These are phyloP conservation scores for Drosophila auraria DNA, from an alignment of 1,140 invertebrate genomes.

Conservation along the genomic window DNA sequence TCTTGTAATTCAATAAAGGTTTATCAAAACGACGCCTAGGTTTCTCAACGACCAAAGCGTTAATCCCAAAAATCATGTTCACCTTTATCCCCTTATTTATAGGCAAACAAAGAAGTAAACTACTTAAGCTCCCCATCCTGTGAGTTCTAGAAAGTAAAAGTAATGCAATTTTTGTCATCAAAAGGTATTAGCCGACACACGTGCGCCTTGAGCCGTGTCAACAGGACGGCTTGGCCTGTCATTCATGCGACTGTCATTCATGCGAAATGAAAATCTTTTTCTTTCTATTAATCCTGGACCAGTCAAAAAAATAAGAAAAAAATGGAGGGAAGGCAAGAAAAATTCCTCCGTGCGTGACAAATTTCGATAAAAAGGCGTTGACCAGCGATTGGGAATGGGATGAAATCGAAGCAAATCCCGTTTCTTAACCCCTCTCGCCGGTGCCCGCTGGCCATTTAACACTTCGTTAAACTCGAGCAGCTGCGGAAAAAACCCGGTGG, in stretches of 20 bases:
- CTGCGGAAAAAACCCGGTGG: conserved; percentile 12
- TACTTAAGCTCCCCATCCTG: conserved; percentile 47
- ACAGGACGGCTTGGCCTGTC: conserved; percentile 44
- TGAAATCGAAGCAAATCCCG: conserved; percentile 7
- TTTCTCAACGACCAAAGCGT: neutral
- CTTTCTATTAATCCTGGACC: conserved; percentile 67
- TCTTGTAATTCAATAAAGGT: conserved; percentile 16
- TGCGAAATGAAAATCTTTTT: conserved; percentile 79
- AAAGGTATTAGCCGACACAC: conserved; percentile 75
- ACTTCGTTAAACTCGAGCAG: conserved; percentile 76
- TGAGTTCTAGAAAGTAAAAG: conserved; percentile 63
- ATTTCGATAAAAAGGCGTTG: conserved; percentile 77
- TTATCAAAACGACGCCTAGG: neutral
- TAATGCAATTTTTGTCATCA: conserved; percentile 73
- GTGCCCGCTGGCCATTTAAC: conserved; percentile 64
- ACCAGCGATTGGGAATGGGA: conserved; percentile 6
- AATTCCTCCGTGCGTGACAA: conserved; percentile 71
- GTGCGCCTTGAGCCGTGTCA: conserved; percentile 53
- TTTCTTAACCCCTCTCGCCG: conserved; percentile 14
- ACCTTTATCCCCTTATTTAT: conserved; percentile 58
- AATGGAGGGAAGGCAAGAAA: conserved; percentile 1
- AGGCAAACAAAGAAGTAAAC: conserved; percentile 66
- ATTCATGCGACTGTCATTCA: conserved; percentile 79
- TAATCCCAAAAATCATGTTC: conserved; percentile 39
- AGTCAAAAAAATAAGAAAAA: conserved; percentile 14